phyloP scores from a whole-genome alignment of 2,888 invertebrate species.

The Arge pagana region DNA sequence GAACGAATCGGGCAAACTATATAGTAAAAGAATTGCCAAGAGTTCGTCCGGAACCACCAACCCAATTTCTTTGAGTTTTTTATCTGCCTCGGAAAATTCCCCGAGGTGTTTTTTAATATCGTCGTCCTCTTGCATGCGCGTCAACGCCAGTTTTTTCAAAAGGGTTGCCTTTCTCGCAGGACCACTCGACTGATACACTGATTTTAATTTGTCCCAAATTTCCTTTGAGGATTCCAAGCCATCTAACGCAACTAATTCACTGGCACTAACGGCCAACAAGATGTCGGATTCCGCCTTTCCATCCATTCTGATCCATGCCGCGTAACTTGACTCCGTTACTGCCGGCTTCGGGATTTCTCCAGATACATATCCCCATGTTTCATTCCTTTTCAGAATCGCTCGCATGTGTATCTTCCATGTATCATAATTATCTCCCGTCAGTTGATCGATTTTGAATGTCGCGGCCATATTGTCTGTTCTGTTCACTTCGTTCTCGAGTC shows the following conservation, averaged over 20 bases:
- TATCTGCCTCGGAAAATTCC: conserved; percentile 25
- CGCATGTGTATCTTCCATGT: conserved; percentile 29
- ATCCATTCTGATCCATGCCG: conserved; percentile 25
- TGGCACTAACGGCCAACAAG: conserved; percentile 24
- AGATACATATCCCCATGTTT: conserved; percentile 29
- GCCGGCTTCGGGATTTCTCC: conserved; percentile 22
- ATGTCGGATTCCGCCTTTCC: conserved; percentile 29
- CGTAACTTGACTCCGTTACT: not conserved
- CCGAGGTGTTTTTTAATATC: conserved; percentile 26
- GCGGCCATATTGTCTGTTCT: conserved; percentile 9
- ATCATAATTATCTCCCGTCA: conserved; percentile 27
- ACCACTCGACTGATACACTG: conserved; percentile 24
- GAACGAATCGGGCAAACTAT: conserved; percentile 17
- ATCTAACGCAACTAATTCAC: conserved; percentile 25
- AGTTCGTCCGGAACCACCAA: conserved; percentile 25
- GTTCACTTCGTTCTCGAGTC: too few species aligned
- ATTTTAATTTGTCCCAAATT: conserved; percentile 28
- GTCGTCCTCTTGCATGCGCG: conserved; percentile 26
- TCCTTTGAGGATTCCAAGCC: conserved; percentile 23
- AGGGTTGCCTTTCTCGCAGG: conserved; percentile 28
- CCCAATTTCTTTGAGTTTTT: conserved; percentile 25
- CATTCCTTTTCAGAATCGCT: conserved; percentile 30
- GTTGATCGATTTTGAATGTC: conserved; percentile 3
- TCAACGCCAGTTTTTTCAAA: conserved; percentile 23
- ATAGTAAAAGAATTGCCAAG: conserved; percentile 11